A percentile compares a stretch with the other conserved stretches of the same genome.
phyloP scores from a whole-genome alignment of 2,888 invertebrate genomes.

The Napeogenes inachia region DNA sequence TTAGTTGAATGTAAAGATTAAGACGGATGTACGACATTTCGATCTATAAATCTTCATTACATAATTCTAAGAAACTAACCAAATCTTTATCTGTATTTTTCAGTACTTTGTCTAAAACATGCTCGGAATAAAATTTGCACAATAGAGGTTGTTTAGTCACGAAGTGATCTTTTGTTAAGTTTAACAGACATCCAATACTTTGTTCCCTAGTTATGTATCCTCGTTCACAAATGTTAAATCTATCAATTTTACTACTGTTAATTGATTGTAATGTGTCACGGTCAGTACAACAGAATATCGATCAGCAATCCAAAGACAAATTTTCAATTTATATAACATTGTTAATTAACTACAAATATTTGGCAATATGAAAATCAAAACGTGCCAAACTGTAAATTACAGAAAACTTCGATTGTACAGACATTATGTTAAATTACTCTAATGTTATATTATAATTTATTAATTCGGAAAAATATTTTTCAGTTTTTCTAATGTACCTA shows the following conservation, averaged over 20 bases:
- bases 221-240: slow-evolving; percentile 35
- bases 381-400: slow-evolving; percentile 62
- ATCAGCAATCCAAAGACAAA: slow-evolving; percentile 28
- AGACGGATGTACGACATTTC: slow-evolving; percentile 58
- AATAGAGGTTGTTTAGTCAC: slow-evolving; percentile 28
- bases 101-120: slow-evolving; percentile 7
- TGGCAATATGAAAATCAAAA: slow-evolving; percentile 4
- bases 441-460: slow-evolving; percentile 16
- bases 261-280: slow-evolving; percentile 42
- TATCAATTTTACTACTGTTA: slow-evolving; percentile 49
- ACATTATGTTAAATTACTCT: slow-evolving; percentile 32
- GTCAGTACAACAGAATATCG: slow-evolving; percentile 55
- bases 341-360: slow-evolving; percentile 12
- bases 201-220: slow-evolving; percentile 12
- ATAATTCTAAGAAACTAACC: slow-evolving; percentile 21
- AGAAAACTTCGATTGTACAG: slow-evolving; percentile 33
- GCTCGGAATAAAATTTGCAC: slow-evolving; percentile 18
- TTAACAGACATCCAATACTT: slow-evolving; percentile 15
- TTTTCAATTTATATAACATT: slow-evolving; percentile 15
- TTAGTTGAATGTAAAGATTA: slow-evolving; percentile 66
- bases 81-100: slow-evolving; percentile 3
- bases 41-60: slow-evolving; percentile 30
- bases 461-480: slow-evolving; percentile 9
- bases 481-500: slow-evolving; percentile 9
- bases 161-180: slow-evolving; percentile 32